Conservation (phyloP, 92 coral and sea anemone genomes). For the Scolanthus callimorphus region DNA sequence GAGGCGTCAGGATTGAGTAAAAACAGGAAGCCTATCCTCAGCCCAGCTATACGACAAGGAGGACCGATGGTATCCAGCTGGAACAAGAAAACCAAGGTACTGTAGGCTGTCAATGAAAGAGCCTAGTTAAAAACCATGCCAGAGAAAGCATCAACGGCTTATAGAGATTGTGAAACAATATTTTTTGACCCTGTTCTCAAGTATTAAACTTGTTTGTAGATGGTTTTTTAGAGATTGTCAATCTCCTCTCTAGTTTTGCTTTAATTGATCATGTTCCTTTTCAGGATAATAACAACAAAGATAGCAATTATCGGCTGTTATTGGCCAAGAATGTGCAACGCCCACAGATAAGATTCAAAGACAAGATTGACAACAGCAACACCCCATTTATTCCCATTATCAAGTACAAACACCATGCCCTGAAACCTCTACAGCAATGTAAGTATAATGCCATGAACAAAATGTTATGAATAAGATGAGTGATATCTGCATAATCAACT, state of each 20-base stretch:
- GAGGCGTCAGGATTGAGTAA: slow-evolving; percentile 85
- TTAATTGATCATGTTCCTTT: no score
- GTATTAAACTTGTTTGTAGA: no score
- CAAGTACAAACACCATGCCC: slow-evolving; percentile 80
- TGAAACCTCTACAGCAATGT: slow-evolving; percentile 72
- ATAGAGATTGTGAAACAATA: no score
- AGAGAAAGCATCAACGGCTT: no score
- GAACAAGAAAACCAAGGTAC: slow-evolving; percentile 35
- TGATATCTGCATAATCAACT: no score
- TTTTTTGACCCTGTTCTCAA: no score
- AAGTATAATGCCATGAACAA: no score
- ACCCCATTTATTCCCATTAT: slow-evolving; percentile 87
- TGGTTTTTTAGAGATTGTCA: no score
- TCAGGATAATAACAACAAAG: slow-evolving; percentile 42
- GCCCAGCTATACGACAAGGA: slow-evolving; percentile 71
- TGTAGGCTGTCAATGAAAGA: no score
- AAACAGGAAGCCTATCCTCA: slow-evolving; percentile 73
- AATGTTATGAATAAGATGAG: no score
- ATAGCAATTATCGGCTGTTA: slow-evolving; percentile 70
- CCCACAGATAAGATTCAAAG: slow-evolving; percentile 89
- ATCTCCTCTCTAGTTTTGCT: no score
- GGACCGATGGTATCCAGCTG: slow-evolving; percentile 94
- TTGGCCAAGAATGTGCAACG: slow-evolving; percentile 93
- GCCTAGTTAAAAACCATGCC: no score
- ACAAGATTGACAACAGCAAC: slow-evolving; percentile 85